A percentile compares a stretch with the other conserved stretches of the same genome.
Evolutionary conservation across 2,888 invertebrate species (phyloP).

Genomic region (Neria commutata): DNA sequence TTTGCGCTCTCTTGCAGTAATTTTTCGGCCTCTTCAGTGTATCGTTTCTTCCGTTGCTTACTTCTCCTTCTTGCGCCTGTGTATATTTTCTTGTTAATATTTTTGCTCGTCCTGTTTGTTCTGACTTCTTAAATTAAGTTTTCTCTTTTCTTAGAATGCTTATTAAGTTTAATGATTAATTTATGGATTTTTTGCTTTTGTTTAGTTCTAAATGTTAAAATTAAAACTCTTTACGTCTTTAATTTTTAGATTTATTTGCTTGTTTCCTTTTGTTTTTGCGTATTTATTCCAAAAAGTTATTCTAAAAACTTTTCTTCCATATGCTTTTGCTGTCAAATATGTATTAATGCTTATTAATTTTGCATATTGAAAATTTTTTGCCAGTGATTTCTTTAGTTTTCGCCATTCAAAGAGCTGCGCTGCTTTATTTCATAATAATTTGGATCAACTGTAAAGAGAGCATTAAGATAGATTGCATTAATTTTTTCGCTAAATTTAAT

Average conservation of each 20-base stretch:
- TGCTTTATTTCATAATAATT: background rate
- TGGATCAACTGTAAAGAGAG: conserved; percentile 25
- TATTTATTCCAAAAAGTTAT: conserved; percentile 18
- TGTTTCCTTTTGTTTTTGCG: conserved; percentile 23
- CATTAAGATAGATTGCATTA: background rate
- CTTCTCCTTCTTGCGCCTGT: conserved; percentile 25
- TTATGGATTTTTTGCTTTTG: conserved; percentile 19
- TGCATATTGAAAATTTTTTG: background rate
- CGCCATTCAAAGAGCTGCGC: background rate
- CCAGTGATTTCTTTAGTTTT: background rate
- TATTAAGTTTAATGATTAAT: conserved; percentile 4
- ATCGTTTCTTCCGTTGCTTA: conserved; percentile 14
- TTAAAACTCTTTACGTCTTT: conserved; percentile 29
- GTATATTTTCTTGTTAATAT: conserved; percentile 27
- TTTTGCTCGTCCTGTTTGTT: no score
- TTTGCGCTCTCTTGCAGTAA: conserved; percentile 19
- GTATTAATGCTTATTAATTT: conserved; percentile 21
- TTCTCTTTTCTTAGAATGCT: conserved; percentile 18
- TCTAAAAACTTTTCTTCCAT: background rate
- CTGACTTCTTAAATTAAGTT: conserved; percentile 49
- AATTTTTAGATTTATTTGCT: conserved; percentile 16
- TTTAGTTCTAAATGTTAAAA: no score
- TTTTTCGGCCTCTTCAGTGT: background rate
- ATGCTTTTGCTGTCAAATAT: conserved; percentile 9
- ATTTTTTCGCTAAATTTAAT: background rate